Evolutionary conservation across 2,888 invertebrate genomes (phyloP), one percentile per base, ranked within the genome.

Genomic region (Tenthredo notha): DNA sequence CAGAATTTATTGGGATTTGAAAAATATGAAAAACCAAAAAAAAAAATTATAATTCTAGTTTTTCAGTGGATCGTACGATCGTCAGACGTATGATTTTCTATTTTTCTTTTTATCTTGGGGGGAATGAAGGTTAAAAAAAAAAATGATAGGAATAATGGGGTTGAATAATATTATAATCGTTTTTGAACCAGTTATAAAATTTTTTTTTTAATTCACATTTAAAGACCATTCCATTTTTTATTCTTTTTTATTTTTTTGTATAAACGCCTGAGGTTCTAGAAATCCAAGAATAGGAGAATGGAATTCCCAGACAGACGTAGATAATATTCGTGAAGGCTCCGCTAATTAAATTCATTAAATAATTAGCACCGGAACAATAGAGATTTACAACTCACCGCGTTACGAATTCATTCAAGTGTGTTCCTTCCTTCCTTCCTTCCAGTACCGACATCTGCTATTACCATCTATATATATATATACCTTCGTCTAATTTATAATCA

Each of bases 271-370:
- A 50, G 18, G 1, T 18, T 10, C 37, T 40, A 54, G 29, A 29
- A 54, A 54, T 54, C n/a, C 29, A 25, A 77, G 37, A 61, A 50
- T 82, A 43, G 82, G 58, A 84, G 40, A 84, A 18, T 84, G 84
- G 61, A 84, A 83, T 84, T 84, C 75, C 84, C 84, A 84, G 84
- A 84, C 84, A 70, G 74, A 74, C 83, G 47, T 29, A 83, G 67
- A 70, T 83, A 83, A 74, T 61, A 84, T 84, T 84, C 84, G 54
- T 7, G 47, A 21, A 43, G 47, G 83, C 33, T 61, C 33, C 84
- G n/a, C 70, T 86, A 87, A 87, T 87, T 87, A 87, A 86, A 87
- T 86, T 85, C 85, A 86, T 87, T 85, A 86, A 86, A 85, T 85
- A 86, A 87, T 87, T 87, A 86, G 85, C 87, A 33, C 85, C 80